A percentile compares a stretch with the other conserved stretches of the same genome.
Conservation (phyloP, 2,797 vertebrate species). For the Tinamus major region DNA sequence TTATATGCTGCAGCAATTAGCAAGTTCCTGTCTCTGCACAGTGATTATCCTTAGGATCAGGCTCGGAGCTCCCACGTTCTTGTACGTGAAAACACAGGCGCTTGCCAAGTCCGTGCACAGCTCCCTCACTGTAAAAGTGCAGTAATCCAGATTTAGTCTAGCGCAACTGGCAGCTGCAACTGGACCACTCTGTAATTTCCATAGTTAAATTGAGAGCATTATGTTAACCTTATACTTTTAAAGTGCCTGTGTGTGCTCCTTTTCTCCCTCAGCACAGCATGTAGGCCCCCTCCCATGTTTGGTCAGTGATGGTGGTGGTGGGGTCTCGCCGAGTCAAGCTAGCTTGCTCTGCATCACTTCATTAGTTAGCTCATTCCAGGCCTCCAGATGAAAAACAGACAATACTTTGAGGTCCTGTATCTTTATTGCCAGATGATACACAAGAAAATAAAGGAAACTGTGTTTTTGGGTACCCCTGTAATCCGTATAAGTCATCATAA, state of each 20-base stretch:
- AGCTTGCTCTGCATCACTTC: not conserved
- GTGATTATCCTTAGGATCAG: not conserved
- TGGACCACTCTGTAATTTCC: not conserved
- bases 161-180: not conserved
- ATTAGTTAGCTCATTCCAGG: not conserved
- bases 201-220: not conserved
- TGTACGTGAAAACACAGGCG: not conserved
- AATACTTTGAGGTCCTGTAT: not conserved
- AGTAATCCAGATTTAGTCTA: not conserved
- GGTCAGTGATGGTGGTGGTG: not conserved
- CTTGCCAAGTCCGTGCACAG: not conserved
- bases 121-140: not conserved
- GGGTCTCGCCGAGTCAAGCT: not conserved
- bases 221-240: not conserved
- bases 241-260: not conserved
- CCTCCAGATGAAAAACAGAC: not conserved
- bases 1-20: not conserved
- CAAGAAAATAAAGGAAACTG: not conserved
- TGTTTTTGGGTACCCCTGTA: not conserved
- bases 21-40: not conserved
- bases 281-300: not conserved
- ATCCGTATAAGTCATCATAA: not conserved
- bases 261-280: not conserved
- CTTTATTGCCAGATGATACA: not conserved
- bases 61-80: not conserved